Conservation (phyloP, 2,797 vertebrate genomes). For the Oceanodroma leucorhoa region DNA sequence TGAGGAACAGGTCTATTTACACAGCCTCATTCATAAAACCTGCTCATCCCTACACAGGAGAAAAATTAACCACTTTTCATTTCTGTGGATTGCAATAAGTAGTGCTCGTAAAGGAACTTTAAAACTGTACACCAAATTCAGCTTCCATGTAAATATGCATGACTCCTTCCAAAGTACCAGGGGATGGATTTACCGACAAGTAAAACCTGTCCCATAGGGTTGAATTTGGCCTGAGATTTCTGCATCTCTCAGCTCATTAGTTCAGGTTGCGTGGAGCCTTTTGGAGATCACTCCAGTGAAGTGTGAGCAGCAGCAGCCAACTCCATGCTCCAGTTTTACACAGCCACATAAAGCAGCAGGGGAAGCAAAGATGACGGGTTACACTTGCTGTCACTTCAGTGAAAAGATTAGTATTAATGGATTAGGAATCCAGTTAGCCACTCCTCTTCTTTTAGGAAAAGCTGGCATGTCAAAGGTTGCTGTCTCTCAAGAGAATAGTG, state of each 20-base stretch:
- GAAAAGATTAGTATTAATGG: slow-evolving; percentile 62
- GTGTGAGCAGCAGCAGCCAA: background rate
- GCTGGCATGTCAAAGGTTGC: slow-evolving; percentile 49
- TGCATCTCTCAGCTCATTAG: background rate
- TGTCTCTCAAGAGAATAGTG: slow-evolving; percentile 11
- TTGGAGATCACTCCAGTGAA: background rate
- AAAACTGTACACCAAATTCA: background rate
- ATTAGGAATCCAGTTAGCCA: slow-evolving; percentile 59
- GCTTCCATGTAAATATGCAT: background rate
- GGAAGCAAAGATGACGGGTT: slow-evolving; percentile 27
- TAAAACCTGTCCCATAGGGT: background rate
- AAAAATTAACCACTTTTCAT: background rate
- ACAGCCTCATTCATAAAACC: background rate
- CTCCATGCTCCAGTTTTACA: background rate
- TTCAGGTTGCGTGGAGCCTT: background rate
- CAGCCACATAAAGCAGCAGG: background rate
- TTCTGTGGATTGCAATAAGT: background rate
- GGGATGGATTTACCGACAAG: background rate
- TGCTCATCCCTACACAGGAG: background rate
- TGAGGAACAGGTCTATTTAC: background rate
- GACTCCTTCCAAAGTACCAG: background rate
- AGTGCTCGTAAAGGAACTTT: background rate
- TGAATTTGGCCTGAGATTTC: background rate
- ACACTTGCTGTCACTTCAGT: slow-evolving; percentile 19
- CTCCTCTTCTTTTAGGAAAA: slow-evolving; percentile 44